A percentile compares a stretch with the other conserved stretches of the same genome.
phyloP scores from a whole-genome alignment of 2,113 vertebrate species.

The Pangasianodon hypophthalmus region DNA sequence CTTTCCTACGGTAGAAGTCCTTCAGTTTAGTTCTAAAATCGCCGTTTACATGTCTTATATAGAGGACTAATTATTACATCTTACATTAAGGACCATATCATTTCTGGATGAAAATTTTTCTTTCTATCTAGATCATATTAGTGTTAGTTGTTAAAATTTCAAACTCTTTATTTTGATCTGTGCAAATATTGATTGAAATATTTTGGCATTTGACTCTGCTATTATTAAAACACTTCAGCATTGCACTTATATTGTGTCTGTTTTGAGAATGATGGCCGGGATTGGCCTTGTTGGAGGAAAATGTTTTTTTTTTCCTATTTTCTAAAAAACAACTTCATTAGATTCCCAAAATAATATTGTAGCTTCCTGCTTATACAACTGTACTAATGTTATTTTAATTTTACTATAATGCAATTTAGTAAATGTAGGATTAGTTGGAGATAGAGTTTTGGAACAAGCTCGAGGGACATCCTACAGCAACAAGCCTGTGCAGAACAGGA shows the following conservation, averaged over 20 bases:
- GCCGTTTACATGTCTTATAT: not conserved
- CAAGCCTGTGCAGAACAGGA: conserved; percentile 34
- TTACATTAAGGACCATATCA: not conserved
- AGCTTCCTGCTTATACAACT: not conserved
- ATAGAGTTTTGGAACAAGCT: conserved; percentile 22
- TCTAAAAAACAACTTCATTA: not conserved
- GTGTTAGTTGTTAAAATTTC: not conserved
- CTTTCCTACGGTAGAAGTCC: conserved; percentile 78
- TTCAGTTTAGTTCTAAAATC: not conserved
- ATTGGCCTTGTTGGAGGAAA: not conserved
- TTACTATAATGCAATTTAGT: conserved; percentile 16
- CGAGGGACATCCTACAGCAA: conserved; percentile 7
- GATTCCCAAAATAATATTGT: not conserved
- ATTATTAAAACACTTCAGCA: conserved; percentile 28
- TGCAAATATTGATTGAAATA: not conserved
- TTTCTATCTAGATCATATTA: not conserved
- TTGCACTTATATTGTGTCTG: not conserved
- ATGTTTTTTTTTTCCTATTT: not conserved
- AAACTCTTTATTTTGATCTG: not conserved
- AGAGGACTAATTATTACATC: not conserved
- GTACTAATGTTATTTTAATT: conserved; percentile 28
- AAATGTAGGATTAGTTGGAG: not conserved
- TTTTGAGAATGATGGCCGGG: not conserved
- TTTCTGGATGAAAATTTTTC: not conserved
- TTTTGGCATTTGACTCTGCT: not conserved